Percentiles rank a stretch among this genome's conserved stretches.
These are phyloP conservation scores for Notolabrus celidotus DNA, from an alignment of 2,797 vertebrate species.

Conservation along the genomic window DNA sequence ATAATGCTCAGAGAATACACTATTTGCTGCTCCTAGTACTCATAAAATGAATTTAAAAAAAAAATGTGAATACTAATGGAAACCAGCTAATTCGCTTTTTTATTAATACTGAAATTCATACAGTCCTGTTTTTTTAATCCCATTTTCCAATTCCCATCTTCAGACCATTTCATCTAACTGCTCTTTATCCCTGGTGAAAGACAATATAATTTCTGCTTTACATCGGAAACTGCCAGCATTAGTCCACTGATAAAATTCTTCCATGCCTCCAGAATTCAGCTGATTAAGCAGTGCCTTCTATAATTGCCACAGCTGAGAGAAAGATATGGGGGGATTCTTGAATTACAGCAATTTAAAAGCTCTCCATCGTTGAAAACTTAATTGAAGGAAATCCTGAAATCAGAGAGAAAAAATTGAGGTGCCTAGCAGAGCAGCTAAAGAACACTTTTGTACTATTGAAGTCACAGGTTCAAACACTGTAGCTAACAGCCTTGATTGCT, in stretches of 20 bases:
- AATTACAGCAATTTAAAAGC: constrained; percentile 51
- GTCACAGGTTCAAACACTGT: constrained; percentile 3
- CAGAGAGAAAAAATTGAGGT: not conserved
- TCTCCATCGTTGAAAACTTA: constrained; percentile 31
- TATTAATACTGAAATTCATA: not conserved
- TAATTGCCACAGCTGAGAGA: constrained; percentile 50
- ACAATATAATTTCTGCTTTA: constrained; percentile 41
- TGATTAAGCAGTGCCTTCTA: constrained; percentile 60
- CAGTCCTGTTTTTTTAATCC: constrained; percentile 8
- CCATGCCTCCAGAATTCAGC: constrained; percentile 44
- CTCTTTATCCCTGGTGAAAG: constrained; percentile 32
- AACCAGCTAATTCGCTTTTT: constrained; percentile 7
- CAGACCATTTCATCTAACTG: constrained; percentile 23
- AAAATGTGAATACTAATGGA: not conserved
- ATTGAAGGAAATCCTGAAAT: constrained; percentile 33
- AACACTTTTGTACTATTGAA: not conserved
- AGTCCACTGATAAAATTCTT: constrained; percentile 55
- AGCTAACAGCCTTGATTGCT: not conserved
- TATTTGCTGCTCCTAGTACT: too few relatives aligned
- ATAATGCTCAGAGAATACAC: too few relatives aligned
- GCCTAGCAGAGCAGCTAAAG: not conserved
- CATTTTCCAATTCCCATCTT: constrained; percentile 38
- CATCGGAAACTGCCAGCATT: constrained; percentile 36
- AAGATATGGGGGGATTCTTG: constrained; percentile 41
- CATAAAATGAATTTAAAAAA: too few relatives aligned